phyloP scores from a whole-genome alignment of 1,140 invertebrate genomes.

The Ladona fulva region DNA sequence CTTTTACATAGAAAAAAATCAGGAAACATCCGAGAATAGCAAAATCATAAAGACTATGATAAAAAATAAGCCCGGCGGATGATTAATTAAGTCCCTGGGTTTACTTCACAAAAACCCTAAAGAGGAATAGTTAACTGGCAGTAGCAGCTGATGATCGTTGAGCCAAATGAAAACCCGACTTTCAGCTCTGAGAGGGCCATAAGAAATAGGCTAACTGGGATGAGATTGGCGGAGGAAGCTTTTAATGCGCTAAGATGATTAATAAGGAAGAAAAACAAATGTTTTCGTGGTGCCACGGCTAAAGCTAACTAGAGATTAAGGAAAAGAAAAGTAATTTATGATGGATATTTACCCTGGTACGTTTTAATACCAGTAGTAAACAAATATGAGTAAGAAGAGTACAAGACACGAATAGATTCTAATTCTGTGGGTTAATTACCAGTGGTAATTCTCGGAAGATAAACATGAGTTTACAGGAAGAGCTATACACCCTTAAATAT shows the following conservation, averaged over 20 bases:
- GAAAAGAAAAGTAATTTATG: background rate
- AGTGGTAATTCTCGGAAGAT: too few species aligned
- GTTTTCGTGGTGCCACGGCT: background rate
- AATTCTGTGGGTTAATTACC: too few species aligned
- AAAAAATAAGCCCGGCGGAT: background rate
- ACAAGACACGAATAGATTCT: background rate
- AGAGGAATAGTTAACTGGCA: background rate
- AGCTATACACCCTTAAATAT: too few species aligned
- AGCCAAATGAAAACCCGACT: background rate
- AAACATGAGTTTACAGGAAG: too few species aligned
- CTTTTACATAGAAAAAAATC: too few species aligned
- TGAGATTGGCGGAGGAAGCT: background rate
- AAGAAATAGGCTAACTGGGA: background rate
- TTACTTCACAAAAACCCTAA: background rate
- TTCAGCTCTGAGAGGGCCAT: background rate
- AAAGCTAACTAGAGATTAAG: background rate
- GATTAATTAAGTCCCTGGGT: background rate
- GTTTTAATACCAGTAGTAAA: background rate
- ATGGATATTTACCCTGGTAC: background rate
- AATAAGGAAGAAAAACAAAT: background rate
- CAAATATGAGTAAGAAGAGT: background rate
- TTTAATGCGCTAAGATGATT: conserved; percentile 4
- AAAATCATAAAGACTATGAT: background rate
- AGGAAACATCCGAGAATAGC: background rate
- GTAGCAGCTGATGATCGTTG: background rate